phyloP scores from a whole-genome alignment of 2,888 invertebrate species.

The Dione juno region DNA sequence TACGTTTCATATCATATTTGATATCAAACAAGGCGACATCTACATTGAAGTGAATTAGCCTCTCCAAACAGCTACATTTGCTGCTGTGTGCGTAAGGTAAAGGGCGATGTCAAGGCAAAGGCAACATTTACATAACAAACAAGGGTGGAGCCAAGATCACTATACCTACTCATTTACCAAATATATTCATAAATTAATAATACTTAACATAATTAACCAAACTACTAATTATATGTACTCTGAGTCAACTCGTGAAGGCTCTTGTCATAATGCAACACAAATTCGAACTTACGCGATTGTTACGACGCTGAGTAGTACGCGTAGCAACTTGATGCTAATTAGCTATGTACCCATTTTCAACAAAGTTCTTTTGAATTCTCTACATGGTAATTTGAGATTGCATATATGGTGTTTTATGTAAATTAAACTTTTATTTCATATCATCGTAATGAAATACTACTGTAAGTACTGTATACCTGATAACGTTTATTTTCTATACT shows the following conservation, averaged over 20 bases:
- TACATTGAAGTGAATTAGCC: conserved; percentile 54
- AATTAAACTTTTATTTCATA: background rate
- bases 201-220: conserved; percentile 12
- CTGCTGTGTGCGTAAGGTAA: conserved; percentile 48
- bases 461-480: too few species aligned
- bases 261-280: conserved; percentile 24
- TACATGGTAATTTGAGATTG: conserved; percentile 13
- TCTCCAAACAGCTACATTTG: conserved; percentile 51
- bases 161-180: conserved; percentile 14
- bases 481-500: background rate
- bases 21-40: conserved; percentile 51
- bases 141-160: conserved; percentile 39
- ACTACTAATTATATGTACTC: background rate
- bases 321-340: conserved; percentile 22
- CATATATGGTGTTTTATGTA: background rate
- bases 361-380: conserved; percentile 25
- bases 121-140: conserved; percentile 52
- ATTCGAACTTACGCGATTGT: conserved; percentile 18
- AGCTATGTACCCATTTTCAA: conserved; percentile 14
- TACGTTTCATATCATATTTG: conserved; percentile 44
- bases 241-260: background rate
- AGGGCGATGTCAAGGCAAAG: conserved; percentile 49
- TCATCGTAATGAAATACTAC: too few species aligned
- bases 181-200: conserved; percentile 12
- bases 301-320: conserved; percentile 17